Evolutionary conservation across 1,140 invertebrate genomes (phyloP), one percentile per base, ranked within the genome.

Genomic region (Zaprionus ornatus): DNA sequence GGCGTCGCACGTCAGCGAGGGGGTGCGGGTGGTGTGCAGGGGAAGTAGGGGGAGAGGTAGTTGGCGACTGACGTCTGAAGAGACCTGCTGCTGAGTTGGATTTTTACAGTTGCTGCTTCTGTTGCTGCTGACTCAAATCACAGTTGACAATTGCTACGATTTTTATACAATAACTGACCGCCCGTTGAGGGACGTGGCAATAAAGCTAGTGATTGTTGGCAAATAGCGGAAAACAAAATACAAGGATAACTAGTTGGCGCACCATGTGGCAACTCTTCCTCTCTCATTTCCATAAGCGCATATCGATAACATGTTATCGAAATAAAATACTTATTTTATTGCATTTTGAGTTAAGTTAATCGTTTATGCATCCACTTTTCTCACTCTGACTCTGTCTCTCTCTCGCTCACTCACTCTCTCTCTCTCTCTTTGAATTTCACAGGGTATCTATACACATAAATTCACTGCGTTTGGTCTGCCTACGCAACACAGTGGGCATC

Each of bases 121-220:
- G 80, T 42, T 55, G 52, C 63, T 69, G 78, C 71, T 81, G 82
- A 87, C 72, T 88, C 77, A 83, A 79, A 74, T 68, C 75, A 27
- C 52, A 67, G 32, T 64, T 80, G 71, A 64, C 83, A 87, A 83
- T 86, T 76, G 82, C 71, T 69, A 60, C 64, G 74, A 64, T 67
- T 83, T 74, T 29, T 37, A 32, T 32, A 32, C 9, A 9, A 32
- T 32, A 3, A 29, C 17, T 54, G 35, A 17, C 45, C 40, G 25
- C 42, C 67, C 12, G 17, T 6, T 50, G 65, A 52, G 65, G 75
- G 82, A 82, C 82, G 79, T 74, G 64, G 77, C 77, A 77, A 68
- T 80, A 80, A 86, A 79, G 82, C 19, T n/a, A 3, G 3, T 21
- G 9, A 7, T 9, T n/a, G 17, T 21, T 48, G n/a, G 21, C 17